These are phyloP conservation scores for Leptothorax acervorum DNA, from an alignment of 2,888 invertebrate species.

Conservation along the genomic window DNA sequence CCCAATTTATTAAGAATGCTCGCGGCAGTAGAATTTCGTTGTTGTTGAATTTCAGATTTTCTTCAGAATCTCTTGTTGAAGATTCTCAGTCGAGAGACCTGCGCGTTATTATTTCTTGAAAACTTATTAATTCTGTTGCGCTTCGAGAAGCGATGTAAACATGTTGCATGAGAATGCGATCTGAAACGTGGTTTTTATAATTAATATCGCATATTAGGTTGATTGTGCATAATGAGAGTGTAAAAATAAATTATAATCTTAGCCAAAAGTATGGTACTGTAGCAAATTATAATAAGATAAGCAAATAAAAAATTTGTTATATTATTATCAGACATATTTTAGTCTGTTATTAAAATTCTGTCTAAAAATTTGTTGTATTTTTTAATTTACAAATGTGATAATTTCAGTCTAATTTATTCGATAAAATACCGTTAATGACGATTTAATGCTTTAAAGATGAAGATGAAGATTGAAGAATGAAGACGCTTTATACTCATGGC, in stretches of 20 bases:
- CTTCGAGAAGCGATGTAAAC: not conserved
- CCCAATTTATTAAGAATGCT: conserved; percentile 56
- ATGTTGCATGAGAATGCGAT: not conserved
- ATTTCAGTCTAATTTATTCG: not conserved
- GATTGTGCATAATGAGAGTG: not conserved
- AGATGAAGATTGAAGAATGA: no score
- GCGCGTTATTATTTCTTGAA: conserved; percentile 12
- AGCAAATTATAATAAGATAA: not conserved
- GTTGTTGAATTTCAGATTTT: not conserved
- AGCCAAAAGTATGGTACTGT: not conserved
- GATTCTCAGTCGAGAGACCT: not conserved
- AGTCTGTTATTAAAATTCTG: not conserved
- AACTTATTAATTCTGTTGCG: conserved; percentile 13
- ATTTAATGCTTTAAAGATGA: not conserved
- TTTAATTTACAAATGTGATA: not conserved
- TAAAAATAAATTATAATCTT: not conserved
- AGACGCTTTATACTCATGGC: not conserved
- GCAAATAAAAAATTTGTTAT: not conserved
- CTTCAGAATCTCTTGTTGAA: not conserved
- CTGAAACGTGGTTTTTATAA: not conserved
- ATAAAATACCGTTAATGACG: not conserved
- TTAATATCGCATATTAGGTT: not conserved
- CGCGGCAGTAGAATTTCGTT: conserved; percentile 38
- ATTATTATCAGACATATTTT: not conserved
- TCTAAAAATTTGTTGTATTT: not conserved